Evolutionary conservation across 2,888 invertebrate genomes (phyloP).

Genomic region (Dinocampus coccinellae): DNA sequence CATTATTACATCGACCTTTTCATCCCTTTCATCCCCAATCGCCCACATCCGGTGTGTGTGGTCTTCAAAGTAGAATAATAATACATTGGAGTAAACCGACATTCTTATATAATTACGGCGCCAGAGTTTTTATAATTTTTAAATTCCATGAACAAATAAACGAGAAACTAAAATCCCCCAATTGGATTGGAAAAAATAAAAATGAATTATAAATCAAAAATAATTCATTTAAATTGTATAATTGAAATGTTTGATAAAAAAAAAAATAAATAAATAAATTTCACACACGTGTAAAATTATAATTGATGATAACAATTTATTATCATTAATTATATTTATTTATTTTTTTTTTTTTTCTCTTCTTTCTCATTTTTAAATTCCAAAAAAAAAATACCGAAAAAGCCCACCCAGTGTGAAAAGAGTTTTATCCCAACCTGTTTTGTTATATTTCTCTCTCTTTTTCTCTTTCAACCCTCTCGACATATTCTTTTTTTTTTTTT

Average conservation of each 20-base stretch:
- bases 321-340: no score
- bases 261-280: no score
- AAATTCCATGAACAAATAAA: background rate
- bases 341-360: no score
- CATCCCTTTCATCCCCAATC: constrained; percentile 34
- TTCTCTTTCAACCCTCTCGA: background rate
- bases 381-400: background rate
- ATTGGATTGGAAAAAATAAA: no score
- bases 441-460: constrained; percentile 31
- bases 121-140: background rate
- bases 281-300: no score
- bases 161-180: no score
- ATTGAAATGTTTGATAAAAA: no score
- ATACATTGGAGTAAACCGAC: no score
- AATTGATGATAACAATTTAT: no score
- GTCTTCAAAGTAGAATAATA: background rate
- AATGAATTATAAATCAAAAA: no score
- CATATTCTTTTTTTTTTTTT: background rate
- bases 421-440: constrained; percentile 46
- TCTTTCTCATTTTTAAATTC: background rate
- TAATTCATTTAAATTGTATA: no score
- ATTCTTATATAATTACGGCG: background rate
- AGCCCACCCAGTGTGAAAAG: constrained; percentile 34
- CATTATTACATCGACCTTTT: constrained; percentile 30
- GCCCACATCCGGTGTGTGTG: background rate